A percentile compares a stretch with the other conserved stretches of the same genome.
Conservation (phyloP, 2,113 vertebrate genomes). For the Girardinichthys multiradiatus region DNA sequence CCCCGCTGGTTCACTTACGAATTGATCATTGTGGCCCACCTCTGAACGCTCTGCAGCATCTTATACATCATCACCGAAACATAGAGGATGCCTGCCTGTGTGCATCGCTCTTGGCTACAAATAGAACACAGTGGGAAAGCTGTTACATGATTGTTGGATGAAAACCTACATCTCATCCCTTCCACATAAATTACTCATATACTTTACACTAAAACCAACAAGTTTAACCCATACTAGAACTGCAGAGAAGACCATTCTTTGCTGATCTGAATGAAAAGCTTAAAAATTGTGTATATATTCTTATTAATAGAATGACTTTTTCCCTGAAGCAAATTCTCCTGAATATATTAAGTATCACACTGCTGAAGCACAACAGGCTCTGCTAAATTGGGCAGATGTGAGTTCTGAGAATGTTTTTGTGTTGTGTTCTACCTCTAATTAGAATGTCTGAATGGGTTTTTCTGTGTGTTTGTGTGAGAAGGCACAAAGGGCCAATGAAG, state of each 20-base stretch:
- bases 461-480: constrained; percentile 4
- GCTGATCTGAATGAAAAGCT: constrained; percentile 35
- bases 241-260: constrained; percentile 16
- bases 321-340: constrained; percentile 45
- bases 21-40: constrained; percentile 46
- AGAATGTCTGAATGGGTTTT: constrained; percentile 55
- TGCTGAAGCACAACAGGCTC: constrained; percentile 32
- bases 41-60: constrained; percentile 26
- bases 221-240: constrained; percentile 1
- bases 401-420: constrained; percentile 31
- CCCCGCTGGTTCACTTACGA: constrained; percentile 23
- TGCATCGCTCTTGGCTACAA: neutral
- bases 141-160: constrained; percentile 1
- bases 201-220: constrained; percentile 27
- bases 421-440: constrained; percentile 60
- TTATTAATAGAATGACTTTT: constrained; percentile 29
- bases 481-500: constrained; percentile 57
- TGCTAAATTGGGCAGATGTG: constrained; percentile 44
- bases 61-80: constrained; percentile 36
- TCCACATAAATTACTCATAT: constrained; percentile 15
- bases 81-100: constrained; percentile 6
- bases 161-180: constrained; percentile 18
- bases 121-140: constrained; percentile 3
- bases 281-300: constrained; percentile 3
- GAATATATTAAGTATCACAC: constrained; percentile 44